Evolutionary conservation across 2,888 invertebrate species (phyloP).

Genomic region (Fissipunctia ypsillon): DNA sequence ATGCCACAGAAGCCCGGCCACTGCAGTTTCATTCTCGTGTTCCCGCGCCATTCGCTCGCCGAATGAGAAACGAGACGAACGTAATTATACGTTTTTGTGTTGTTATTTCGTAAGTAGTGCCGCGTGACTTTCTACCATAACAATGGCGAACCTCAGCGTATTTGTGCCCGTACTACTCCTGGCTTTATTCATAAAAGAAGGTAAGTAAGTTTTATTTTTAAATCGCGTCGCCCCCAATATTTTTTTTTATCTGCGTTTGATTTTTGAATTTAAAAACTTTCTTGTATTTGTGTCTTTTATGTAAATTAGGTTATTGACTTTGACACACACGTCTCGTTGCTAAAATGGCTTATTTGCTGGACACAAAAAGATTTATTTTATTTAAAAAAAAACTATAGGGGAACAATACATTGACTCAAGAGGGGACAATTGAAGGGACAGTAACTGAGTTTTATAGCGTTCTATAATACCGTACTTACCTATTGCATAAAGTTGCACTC

Average conservation of each 20-base stretch:
- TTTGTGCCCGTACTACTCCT: slow-evolving; percentile 84
- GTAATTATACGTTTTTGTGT: slow-evolving; percentile 65
- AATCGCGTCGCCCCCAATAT: not conserved
- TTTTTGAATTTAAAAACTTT: not conserved
- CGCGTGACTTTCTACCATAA: slow-evolving; percentile 68
- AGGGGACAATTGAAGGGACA: slow-evolving; percentile 9
- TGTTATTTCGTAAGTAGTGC: slow-evolving; percentile 71
- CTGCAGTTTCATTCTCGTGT: slow-evolving; percentile 55
- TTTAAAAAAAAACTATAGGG: not conserved
- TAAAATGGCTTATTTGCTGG: not conserved
- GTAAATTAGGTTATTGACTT: not conserved
- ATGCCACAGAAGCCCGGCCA: not conserved
- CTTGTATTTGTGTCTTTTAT: not conserved
- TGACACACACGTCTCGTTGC: not conserved
- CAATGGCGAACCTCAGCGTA: slow-evolving; percentile 83
- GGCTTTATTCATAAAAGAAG: slow-evolving; percentile 82
- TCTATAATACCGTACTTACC: too few species aligned
- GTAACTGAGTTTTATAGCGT: slow-evolving; percentile 9
- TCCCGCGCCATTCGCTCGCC: slow-evolving; percentile 79
- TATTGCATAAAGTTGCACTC: slow-evolving; percentile 1
- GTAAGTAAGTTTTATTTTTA: slow-evolving; percentile 78
- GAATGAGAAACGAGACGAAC: slow-evolving; percentile 74
- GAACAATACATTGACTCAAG: slow-evolving; percentile 14
- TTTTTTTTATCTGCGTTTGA: not conserved
- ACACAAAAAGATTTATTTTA: not conserved